phyloP scores from a whole-genome alignment of 2,113 vertebrate species.

The Nettapus auritus region DNA sequence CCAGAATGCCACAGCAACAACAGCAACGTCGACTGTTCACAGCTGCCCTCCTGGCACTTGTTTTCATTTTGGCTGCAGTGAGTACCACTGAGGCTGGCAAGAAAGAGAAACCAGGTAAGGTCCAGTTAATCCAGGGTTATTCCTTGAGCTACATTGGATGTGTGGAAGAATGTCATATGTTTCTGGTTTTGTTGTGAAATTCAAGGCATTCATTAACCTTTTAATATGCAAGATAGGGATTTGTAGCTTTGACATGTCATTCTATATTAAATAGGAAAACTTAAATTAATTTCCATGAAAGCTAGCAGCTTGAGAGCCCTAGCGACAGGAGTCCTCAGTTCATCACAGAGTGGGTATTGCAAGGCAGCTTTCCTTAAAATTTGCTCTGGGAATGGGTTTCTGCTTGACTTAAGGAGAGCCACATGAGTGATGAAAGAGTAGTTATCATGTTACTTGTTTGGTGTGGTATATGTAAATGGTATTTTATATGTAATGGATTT shows the following conservation, averaged over 20 bases:
- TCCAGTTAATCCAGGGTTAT: not conserved
- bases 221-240: not conserved
- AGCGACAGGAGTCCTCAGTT: not conserved
- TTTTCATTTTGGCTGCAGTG: slow-evolving; percentile 78
- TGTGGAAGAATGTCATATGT: not conserved
- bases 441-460: not conserved
- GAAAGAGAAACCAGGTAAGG: slow-evolving; percentile 83
- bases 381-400: not conserved
- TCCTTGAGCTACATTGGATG: not conserved
- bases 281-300: slow-evolving; percentile 12
- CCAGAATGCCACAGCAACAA: slow-evolving; percentile 77
- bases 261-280: not conserved
- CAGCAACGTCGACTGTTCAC: slow-evolving; percentile 73
- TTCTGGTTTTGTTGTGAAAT: slow-evolving; percentile 8
- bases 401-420: not conserved
- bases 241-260: not conserved
- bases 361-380: not conserved
- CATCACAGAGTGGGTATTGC: not conserved
- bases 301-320: not conserved
- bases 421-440: not conserved
- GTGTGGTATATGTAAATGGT: not conserved
- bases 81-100: slow-evolving; percentile 78
- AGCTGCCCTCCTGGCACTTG: slow-evolving; percentile 74
- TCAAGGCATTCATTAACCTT: slow-evolving; percentile 5
- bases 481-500: no score